These are phyloP conservation scores for Lepisosteus osseus DNA, from an alignment of 2,113 vertebrate species.

Conservation along the genomic window DNA sequence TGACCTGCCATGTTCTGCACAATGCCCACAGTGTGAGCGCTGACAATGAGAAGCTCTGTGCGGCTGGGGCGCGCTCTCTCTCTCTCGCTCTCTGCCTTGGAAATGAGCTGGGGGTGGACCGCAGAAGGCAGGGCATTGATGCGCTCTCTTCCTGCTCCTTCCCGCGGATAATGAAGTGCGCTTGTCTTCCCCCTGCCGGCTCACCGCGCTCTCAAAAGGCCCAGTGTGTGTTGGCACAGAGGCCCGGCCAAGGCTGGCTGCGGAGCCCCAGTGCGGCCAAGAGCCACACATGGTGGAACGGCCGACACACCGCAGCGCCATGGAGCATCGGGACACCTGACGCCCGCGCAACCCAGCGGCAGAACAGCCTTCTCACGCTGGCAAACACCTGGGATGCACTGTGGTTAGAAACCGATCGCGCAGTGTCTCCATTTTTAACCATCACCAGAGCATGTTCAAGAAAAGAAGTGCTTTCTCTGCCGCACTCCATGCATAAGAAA, in stretches of 20 bases:
- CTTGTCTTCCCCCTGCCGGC: slow-evolving; percentile 25
- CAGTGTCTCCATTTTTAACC: too few relatives aligned
- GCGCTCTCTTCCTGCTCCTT: slow-evolving; percentile 11
- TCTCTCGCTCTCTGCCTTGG: slow-evolving; percentile 10
- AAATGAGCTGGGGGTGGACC: not conserved
- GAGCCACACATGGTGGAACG: not conserved
- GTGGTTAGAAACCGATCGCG: too few relatives aligned
- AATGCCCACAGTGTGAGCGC: slow-evolving; percentile 20
- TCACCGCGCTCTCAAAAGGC: slow-evolving; percentile 20
- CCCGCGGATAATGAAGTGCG: slow-evolving; percentile 16
- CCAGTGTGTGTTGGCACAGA: slow-evolving; percentile 16
- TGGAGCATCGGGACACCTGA: not conserved
- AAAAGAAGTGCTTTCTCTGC: too few relatives aligned
- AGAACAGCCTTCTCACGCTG: too few relatives aligned
- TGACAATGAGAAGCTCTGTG: slow-evolving; percentile 32
- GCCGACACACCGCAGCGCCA: not conserved
- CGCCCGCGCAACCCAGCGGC: too few relatives aligned
- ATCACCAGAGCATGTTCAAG: too few relatives aligned
- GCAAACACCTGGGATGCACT: too few relatives aligned
- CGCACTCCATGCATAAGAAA: too few relatives aligned
- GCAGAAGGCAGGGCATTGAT: slow-evolving; percentile 15
- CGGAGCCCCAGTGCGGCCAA: not conserved
- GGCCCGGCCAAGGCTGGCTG: slow-evolving; percentile 23
- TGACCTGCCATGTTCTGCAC: slow-evolving; percentile 5
- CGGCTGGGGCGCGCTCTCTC: slow-evolving; percentile 9